Percentiles rank a stretch among this genome's conserved stretches.
These are phyloP conservation scores for Bugulina stolonifera DNA, from an alignment of 2,888 invertebrate genomes.

Conservation along the genomic window DNA sequence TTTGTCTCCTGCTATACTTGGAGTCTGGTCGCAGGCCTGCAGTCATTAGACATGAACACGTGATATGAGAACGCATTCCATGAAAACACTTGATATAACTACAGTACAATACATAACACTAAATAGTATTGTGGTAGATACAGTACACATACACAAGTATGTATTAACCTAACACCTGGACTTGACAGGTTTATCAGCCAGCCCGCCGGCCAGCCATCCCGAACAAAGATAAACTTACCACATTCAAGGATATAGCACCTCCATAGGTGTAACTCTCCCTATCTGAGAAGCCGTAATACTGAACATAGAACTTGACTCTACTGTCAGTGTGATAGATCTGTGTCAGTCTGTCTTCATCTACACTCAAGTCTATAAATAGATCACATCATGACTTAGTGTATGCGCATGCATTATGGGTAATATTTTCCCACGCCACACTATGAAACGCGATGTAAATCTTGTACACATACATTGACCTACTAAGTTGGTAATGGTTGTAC, in stretches of 20 bases:
- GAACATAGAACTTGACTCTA: slow-evolving; percentile 1
- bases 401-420: not conserved
- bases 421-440: not conserved
- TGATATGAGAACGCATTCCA: too few relatives aligned
- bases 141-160: too few relatives aligned
- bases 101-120: too few relatives aligned
- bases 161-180: too few relatives aligned
- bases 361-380: not conserved
- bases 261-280: slow-evolving; percentile 22
- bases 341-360: slow-evolving; percentile 14
- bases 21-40: slow-evolving; percentile 12
- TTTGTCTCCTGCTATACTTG: slow-evolving; percentile 3
- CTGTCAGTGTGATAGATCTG: slow-evolving; percentile 9
- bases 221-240: too few relatives aligned
- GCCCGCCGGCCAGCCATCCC: too few relatives aligned
- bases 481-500: not conserved
- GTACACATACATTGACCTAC: too few relatives aligned
- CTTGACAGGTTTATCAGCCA: too few relatives aligned
- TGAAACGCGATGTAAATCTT: not conserved
- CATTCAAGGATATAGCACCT: slow-evolving; percentile 2
- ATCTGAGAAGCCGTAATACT: slow-evolving; percentile 22
- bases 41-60: too few relatives aligned
- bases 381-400: not conserved
- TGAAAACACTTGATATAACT: too few relatives aligned
- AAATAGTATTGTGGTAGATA: too few relatives aligned